Conservation (phyloP, 1,140 invertebrate genomes). For the Aphelenchoides besseyi region DNA sequence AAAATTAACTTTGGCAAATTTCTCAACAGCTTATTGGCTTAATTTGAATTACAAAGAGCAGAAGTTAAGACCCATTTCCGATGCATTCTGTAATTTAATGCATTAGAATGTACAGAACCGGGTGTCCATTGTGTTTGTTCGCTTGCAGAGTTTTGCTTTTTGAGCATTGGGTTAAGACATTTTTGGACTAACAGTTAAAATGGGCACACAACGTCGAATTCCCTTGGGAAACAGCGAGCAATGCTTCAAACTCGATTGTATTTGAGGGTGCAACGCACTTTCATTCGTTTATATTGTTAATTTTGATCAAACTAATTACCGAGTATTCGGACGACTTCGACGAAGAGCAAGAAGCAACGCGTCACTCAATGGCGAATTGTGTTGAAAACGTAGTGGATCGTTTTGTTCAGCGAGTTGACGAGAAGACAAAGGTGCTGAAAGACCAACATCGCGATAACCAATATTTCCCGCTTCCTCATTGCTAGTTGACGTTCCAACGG, state of each 20-base stretch:
- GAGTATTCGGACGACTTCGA: slow-evolving; percentile 35
- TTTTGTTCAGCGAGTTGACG: not conserved
- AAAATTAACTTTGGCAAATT: too few species aligned
- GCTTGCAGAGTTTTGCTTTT: too few species aligned
- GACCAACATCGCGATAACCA: not conserved
- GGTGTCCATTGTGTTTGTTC: too few species aligned
- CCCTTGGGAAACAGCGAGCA: not conserved
- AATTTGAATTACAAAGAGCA: too few species aligned
- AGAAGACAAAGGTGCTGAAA: not conserved
- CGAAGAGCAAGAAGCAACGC: slow-evolving; percentile 33
- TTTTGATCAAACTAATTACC: too few species aligned
- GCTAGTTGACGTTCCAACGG: not conserved
- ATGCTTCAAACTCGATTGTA: slow-evolving; percentile 8
- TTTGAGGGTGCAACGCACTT: slow-evolving; percentile 8
- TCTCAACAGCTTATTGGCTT: too few species aligned
- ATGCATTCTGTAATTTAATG: too few species aligned
- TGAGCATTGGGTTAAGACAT: too few species aligned
- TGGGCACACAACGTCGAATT: not conserved
- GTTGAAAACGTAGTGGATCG: not conserved
- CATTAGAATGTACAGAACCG: too few species aligned
- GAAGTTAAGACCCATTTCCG: too few species aligned
- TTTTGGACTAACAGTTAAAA: too few species aligned
- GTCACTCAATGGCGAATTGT: slow-evolving; percentile 27
- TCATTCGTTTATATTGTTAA: too few species aligned
- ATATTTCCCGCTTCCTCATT: not conserved